Percentiles rank a stretch among this genome's conserved stretches.
Evolutionary conservation across 2,113 vertebrate genomes (phyloP).

Genomic region (Rutilus rutilus): DNA sequence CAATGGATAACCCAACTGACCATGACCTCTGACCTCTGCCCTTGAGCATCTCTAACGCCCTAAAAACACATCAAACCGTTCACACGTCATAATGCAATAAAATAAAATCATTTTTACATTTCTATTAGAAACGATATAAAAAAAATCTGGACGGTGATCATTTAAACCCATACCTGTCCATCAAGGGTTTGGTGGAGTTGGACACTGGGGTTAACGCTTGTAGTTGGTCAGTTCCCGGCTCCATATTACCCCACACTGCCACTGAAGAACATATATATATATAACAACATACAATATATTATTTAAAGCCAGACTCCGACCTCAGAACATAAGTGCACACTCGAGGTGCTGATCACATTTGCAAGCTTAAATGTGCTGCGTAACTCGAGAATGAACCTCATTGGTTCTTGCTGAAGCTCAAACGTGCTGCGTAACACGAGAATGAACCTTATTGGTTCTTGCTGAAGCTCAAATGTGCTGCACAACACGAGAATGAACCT

Average conservation of each 20-base stretch:
- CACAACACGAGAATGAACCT: too few relatives aligned
- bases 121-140: not conserved
- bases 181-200: constrained; percentile 78
- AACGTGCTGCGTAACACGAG: too few relatives aligned
- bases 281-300: not conserved
- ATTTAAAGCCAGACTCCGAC: not conserved
- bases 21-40: constrained; percentile 89
- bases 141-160: not conserved
- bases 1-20: constrained; percentile 91
- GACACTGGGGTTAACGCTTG: constrained; percentile 65
- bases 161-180: constrained; percentile 80
- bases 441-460: too few relatives aligned
- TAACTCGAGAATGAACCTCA: too few relatives aligned
- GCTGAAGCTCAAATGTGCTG: too few relatives aligned
- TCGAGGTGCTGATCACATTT: not conserved
- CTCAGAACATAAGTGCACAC: not conserved
- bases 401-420: too few relatives aligned
- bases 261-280: too few relatives aligned
- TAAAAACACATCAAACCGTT: constrained; percentile 57
- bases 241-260: constrained; percentile 76
- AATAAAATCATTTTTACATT: not conserved
- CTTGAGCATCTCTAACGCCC: constrained; percentile 87
- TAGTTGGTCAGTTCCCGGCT: constrained; percentile 52
- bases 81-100: constrained; percentile 8
- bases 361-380: too few relatives aligned